A percentile compares a stretch with the other conserved stretches of the same genome.
Evolutionary conservation across 2,888 invertebrate species (phyloP).

Genomic region (Drosophila dives): DNA sequence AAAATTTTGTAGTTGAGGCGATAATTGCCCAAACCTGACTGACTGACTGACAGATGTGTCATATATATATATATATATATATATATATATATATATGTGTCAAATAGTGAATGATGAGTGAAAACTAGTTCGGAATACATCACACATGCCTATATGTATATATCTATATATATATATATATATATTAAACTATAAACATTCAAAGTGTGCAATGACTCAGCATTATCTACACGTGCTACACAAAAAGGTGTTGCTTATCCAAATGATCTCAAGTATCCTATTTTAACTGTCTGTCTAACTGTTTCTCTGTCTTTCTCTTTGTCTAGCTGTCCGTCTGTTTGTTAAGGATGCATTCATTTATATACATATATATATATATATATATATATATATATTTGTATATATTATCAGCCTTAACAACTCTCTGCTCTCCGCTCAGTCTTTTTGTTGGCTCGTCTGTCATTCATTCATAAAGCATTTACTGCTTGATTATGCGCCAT

Average conservation of each 20-base stretch:
- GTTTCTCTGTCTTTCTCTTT: background rate
- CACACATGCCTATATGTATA: background rate
- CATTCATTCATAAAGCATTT: slow-evolving; percentile 49
- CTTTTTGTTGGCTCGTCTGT: slow-evolving; percentile 22
- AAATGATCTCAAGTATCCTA: slow-evolving; percentile 27
- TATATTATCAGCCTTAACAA: background rate
- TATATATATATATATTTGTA: background rate
- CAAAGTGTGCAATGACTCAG: slow-evolving; percentile 19
- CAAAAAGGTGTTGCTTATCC: slow-evolving; percentile 27
- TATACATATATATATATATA: background rate
- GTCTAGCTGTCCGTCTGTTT: slow-evolving; percentile 3
- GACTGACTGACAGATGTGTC: slow-evolving; percentile 12
- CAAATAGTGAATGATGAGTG: slow-evolving; percentile 7
- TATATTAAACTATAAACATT: slow-evolving; percentile 13
- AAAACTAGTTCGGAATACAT: slow-evolving; percentile 11
- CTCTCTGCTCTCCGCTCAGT: background rate
- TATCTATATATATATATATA: no score
- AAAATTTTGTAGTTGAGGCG: background rate
- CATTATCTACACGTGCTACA: slow-evolving; percentile 21
- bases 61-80: no score
- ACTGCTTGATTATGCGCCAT: slow-evolving; percentile 67
- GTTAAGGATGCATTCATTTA: background rate
- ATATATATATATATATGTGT: no score
- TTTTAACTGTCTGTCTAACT: background rate
- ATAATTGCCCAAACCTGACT: slow-evolving; percentile 6